Evolutionary conservation across 1,140 invertebrate genomes (phyloP).

Genomic region (Nephila pilipes): DNA sequence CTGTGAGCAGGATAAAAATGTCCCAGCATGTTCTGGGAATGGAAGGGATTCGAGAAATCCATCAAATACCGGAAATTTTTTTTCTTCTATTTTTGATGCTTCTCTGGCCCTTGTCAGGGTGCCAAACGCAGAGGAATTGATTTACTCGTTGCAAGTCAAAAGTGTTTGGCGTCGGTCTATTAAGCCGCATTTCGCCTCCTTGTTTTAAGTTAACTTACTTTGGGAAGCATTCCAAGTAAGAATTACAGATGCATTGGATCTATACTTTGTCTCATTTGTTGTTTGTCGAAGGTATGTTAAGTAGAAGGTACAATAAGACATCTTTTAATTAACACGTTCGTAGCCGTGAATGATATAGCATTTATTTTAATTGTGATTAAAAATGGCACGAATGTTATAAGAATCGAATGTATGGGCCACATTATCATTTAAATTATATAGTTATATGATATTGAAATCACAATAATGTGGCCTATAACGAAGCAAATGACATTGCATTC

Average conservation of each 20-base stretch:
- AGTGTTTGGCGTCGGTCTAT: constrained; percentile 6
- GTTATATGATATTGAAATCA: too few species aligned
- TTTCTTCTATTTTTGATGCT: neutral
- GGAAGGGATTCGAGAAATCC: constrained; percentile 20
- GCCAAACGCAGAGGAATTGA: constrained; percentile 32
- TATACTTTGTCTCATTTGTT: too few species aligned
- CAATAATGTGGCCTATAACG: too few species aligned
- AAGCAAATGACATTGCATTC: too few species aligned
- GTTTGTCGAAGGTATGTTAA: neutral
- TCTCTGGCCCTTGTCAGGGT: neutral
- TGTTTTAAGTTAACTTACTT: neutral
- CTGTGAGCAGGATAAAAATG: neutral
- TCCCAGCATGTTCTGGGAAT: neutral
- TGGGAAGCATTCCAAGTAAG: neutral
- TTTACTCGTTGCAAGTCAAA: neutral
- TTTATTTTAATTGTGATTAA: too few species aligned
- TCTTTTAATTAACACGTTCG: too few species aligned
- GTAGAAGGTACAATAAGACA: too few species aligned
- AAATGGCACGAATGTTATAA: too few species aligned
- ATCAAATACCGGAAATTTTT: constrained; percentile 38
- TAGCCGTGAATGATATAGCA: too few species aligned
- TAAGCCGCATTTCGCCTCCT: neutral
- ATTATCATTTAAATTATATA: too few species aligned
- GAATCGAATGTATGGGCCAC: too few species aligned
- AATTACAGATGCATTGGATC: neutral